Evolutionary conservation across 2,888 invertebrate genomes (phyloP).

Genomic region (Myathropa florea): DNA sequence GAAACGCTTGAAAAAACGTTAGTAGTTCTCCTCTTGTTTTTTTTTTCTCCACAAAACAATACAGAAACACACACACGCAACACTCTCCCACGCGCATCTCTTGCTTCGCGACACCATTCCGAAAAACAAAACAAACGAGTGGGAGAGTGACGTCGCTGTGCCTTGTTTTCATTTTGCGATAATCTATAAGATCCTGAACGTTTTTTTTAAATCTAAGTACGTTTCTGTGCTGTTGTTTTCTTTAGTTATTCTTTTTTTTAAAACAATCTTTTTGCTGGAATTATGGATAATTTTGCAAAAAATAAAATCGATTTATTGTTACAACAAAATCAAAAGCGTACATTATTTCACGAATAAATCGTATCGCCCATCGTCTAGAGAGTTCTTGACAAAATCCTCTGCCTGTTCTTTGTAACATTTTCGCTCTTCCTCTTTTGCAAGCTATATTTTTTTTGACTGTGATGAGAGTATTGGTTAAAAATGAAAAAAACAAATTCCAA

Average conservation of each 20-base stretch:
- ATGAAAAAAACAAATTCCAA: too few relatives aligned
- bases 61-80: neutral
- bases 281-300: conserved; percentile 73
- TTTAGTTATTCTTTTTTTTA: conserved; percentile 11
- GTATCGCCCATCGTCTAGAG: neutral
- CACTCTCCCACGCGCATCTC: neutral
- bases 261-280: conserved; percentile 36
- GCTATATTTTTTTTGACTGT: neutral
- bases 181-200: neutral
- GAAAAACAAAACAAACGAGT: neutral
- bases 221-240: conserved; percentile 24
- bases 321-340: conserved; percentile 67
- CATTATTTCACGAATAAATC: conserved; percentile 52
- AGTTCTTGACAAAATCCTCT: neutral
- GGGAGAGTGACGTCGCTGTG: neutral
- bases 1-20: conserved; percentile 80
- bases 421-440: neutral
- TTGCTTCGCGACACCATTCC: conserved; percentile 9
- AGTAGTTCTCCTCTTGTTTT: conserved; percentile 73
- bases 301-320: conserved; percentile 71
- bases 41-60: conserved; percentile 13
- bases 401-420: neutral
- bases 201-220: conserved; percentile 7
- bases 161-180: neutral
- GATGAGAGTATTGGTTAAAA: neutral